Percentiles rank a stretch among this genome's conserved stretches.
Evolutionary conservation across 53 echinoderm and acorn worm species (phyloP).

Genomic region (Henricia sp.): DNA sequence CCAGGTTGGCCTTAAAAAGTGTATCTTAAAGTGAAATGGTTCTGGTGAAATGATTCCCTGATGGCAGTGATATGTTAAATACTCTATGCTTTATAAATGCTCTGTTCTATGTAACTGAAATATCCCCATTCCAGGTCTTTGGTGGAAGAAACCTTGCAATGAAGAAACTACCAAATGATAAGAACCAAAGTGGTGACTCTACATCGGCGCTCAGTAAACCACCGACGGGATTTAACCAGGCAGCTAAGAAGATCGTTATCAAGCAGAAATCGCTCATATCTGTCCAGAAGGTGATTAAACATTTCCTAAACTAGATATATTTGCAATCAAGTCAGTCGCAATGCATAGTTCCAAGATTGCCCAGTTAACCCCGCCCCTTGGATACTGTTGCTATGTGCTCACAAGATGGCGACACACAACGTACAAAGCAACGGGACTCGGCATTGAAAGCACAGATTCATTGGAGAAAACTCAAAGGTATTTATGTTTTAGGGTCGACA

Average conservation of each 20-base stretch:
- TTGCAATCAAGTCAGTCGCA: too few species aligned
- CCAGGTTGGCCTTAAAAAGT: too few species aligned
- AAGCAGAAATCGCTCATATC: constrained; percentile 61
- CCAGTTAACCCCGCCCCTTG: too few species aligned
- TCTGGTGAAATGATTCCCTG: constrained; percentile 49
- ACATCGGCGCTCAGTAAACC: constrained; percentile 7
- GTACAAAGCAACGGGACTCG: too few species aligned
- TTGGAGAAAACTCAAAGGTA: too few species aligned
- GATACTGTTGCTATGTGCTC: too few species aligned
- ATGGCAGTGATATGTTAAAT: too few species aligned
- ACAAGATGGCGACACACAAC: too few species aligned
- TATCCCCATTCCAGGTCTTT: constrained; percentile 61
- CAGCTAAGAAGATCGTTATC: constrained; percentile 60
- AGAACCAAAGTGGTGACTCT: constrained; percentile 52
- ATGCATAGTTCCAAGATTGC: too few species aligned
- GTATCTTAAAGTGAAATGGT: not conserved
- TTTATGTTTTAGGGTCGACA: too few species aligned
- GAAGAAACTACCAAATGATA: constrained; percentile 68
- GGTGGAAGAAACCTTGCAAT: constrained; percentile 77
- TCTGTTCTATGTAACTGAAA: not conserved
- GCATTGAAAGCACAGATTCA: too few species aligned
- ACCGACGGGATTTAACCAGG: constrained; percentile 22
- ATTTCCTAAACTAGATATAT: not conserved
- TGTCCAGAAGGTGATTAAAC: constrained; percentile 45
- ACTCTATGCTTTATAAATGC: too few species aligned